These are phyloP conservation scores for Drosophila prolongata DNA, from an alignment of 2,888 invertebrate species.

Conservation along the genomic window DNA sequence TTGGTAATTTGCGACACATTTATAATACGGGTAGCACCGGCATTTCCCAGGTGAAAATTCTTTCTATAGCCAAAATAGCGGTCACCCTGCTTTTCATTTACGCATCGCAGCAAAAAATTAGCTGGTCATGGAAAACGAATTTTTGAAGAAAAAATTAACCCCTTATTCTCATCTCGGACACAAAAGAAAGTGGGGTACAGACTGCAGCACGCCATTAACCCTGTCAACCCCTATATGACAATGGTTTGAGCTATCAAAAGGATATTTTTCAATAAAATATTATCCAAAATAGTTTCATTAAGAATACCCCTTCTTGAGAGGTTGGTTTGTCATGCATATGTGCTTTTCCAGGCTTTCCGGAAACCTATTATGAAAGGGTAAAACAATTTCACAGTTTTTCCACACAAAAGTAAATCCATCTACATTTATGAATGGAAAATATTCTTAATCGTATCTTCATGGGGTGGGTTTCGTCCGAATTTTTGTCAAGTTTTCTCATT, in stretches of 20 bases:
- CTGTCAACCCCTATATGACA: conserved; percentile 40
- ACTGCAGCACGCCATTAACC: conserved; percentile 28
- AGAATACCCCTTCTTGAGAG: conserved; percentile 1
- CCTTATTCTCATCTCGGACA: conserved; percentile 31
- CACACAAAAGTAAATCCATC: conserved; percentile 8
- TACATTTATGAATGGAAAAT: conserved; percentile 26
- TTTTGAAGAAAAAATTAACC: conserved; percentile 36
- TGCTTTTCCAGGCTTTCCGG: conserved; percentile 9
- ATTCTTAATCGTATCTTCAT: conserved; percentile 23
- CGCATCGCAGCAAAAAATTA: conserved; percentile 16
- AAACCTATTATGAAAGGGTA: conserved; percentile 5
- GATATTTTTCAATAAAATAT: conserved; percentile 42
- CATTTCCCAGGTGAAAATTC: conserved; percentile 27
- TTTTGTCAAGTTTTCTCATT: conserved; percentile 35
- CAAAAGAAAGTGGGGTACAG: conserved; percentile 29
- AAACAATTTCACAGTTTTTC: conserved; percentile 5
- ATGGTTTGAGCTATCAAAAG: conserved; percentile 30
- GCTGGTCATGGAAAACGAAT: conserved; percentile 27
- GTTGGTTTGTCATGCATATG: conserved; percentile 12
- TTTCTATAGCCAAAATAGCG: conserved; percentile 5
- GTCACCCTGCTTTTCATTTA: conserved; percentile 9
- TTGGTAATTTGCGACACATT: conserved; percentile 19
- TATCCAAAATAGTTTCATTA: conserved; percentile 20
- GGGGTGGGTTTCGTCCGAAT: conserved; percentile 32
- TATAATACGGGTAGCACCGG: conserved; percentile 29